phyloP scores from a whole-genome alignment of 2,113 vertebrate species.

The Notiomystis cincta region DNA sequence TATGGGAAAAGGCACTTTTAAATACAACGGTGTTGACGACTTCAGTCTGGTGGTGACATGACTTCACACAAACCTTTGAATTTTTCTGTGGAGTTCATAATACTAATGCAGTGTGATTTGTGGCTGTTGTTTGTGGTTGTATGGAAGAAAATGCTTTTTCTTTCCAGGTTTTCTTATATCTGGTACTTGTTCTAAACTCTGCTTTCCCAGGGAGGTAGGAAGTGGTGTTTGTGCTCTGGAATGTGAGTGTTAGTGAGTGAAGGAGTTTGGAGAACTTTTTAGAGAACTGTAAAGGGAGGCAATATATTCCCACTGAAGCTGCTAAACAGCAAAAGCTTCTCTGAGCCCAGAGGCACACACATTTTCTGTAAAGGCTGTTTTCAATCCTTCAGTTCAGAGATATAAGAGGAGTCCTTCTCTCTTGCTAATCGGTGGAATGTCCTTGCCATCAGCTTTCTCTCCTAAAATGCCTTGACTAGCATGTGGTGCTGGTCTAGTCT shows the following conservation, averaged over 20 bases:
- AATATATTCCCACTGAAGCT: background rate
- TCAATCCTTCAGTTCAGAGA: background rate
- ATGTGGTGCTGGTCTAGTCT: background rate
- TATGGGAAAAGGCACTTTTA: background rate
- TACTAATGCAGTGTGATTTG: background rate
- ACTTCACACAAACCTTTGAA: background rate
- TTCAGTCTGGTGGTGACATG: background rate
- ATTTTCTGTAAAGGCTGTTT: background rate
- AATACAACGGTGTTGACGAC: fast-evolving
- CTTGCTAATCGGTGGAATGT: background rate
- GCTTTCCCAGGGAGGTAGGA: background rate
- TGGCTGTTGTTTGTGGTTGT: background rate
- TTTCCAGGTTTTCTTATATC: background rate
- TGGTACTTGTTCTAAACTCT: background rate
- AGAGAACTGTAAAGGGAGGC: background rate
- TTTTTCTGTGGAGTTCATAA: background rate
- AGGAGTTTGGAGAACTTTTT: background rate
- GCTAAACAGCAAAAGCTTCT: background rate
- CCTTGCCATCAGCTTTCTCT: background rate
- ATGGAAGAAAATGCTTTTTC: background rate
- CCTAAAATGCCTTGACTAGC: background rate
- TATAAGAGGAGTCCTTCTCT: background rate
- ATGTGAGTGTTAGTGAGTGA: background rate
- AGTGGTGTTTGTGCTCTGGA: background rate
- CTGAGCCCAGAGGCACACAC: background rate